Conservation (phyloP, 2,113 vertebrate species). For the Cyprinodon tularosa region DNA sequence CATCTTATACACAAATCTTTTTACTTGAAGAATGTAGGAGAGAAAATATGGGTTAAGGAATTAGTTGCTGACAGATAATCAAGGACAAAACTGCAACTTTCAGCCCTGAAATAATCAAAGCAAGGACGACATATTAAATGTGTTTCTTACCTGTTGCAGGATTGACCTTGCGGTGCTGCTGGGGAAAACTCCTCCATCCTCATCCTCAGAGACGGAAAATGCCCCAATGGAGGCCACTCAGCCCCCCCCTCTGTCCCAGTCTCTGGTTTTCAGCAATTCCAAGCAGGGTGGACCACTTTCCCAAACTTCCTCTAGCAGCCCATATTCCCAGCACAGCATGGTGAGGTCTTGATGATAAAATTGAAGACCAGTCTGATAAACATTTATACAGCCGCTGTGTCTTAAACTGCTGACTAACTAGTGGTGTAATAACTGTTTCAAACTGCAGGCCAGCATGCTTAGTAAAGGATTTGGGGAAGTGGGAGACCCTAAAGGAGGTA, state of each 20-base stretch:
- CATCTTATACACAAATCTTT: too few species aligned
- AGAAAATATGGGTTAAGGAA: too few species aligned
- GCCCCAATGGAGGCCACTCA: constrained; percentile 85
- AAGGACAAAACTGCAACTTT: background rate
- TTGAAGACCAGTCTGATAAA: too few species aligned
- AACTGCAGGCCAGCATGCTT: constrained; percentile 92
- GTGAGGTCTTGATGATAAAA: constrained; percentile 72
- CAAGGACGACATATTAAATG: background rate
- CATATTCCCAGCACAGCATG: constrained; percentile 94
- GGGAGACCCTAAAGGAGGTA: constrained; percentile 86
- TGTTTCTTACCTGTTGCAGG: constrained; percentile 66
- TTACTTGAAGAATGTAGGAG: too few species aligned
- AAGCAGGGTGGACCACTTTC: constrained; percentile 88
- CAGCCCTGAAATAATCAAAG: background rate
- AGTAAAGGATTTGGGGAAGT: constrained; percentile 94
- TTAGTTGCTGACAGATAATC: too few species aligned
- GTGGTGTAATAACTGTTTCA: background rate
- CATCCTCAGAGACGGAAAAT: constrained; percentile 90
- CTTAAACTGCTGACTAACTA: background rate
- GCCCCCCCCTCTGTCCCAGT: constrained; percentile 89
- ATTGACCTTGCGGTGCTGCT: constrained; percentile 96
- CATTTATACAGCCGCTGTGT: too few species aligned
- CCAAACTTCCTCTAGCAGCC: constrained; percentile 83
- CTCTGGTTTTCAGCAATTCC: constrained; percentile 97
- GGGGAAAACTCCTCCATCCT: constrained; percentile 93